These are phyloP conservation scores for Amphipyra tragopoginis DNA, from an alignment of 2,888 invertebrate species.

Conservation along the genomic window DNA sequence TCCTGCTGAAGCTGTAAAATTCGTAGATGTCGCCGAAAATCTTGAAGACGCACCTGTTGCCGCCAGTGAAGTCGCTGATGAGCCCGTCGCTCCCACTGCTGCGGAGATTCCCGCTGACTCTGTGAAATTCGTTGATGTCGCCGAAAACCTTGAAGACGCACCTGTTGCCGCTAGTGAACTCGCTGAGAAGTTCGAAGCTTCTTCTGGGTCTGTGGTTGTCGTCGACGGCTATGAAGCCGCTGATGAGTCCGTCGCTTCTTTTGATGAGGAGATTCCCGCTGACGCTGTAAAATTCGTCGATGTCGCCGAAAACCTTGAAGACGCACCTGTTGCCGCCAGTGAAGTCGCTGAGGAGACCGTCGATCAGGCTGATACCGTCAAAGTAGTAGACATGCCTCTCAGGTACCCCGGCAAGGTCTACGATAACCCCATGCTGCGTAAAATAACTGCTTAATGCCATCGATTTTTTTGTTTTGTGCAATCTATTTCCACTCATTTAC, in stretches of 20 bases:
- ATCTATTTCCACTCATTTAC: background rate
- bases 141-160: conserved; percentile 9
- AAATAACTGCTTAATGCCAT: conserved; percentile 6
- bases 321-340: conserved; percentile 25
- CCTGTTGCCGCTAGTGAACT: too few relatives aligned
- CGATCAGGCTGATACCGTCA: conserved; percentile 6
- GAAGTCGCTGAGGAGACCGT: background rate
- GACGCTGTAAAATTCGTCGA: conserved; percentile 6
- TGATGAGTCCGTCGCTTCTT: background rate
- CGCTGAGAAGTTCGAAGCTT: background rate
- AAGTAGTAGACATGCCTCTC: conserved; percentile 17
- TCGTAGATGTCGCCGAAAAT: conserved; percentile 17
- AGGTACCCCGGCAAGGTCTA: conserved; percentile 50
- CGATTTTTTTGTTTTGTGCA: background rate
- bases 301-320: conserved; percentile 24
- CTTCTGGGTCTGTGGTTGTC: conserved; percentile 3
- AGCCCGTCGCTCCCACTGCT: background rate
- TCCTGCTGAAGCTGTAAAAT: conserved; percentile 16
- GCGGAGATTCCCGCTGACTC: conserved; percentile 6
- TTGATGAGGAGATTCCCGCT: background rate
- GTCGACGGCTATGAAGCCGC: conserved; percentile 11
- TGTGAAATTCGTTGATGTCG: conserved; percentile 14
- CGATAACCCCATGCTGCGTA: conserved; percentile 60
- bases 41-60: background rate
- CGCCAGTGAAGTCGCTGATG: background rate